phyloP scores from a whole-genome alignment of 2,113 vertebrate genomes.

The Notiomystis cincta region DNA sequence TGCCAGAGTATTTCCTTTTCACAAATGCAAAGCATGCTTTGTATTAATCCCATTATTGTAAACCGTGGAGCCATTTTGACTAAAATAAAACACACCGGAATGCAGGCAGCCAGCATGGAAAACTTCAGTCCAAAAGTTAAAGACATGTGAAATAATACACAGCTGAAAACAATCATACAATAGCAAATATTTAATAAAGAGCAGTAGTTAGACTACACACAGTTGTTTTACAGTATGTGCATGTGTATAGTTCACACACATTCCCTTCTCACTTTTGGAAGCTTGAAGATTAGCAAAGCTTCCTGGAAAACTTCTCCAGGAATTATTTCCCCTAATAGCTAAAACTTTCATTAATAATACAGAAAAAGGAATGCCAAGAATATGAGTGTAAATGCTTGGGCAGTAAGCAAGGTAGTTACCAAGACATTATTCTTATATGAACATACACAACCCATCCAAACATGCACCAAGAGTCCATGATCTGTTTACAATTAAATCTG shows the following conservation, averaged over 20 bases:
- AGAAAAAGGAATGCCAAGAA: not conserved
- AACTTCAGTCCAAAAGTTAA: not conserved
- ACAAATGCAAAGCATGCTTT: not conserved
- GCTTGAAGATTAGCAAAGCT: not conserved
- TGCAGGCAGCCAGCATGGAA: not conserved
- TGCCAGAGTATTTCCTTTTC: not conserved
- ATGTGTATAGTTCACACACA: not conserved
- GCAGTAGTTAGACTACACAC: not conserved
- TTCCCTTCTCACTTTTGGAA: not conserved
- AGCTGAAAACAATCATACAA: constrained; percentile 12
- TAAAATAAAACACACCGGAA: not conserved
- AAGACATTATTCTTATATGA: not conserved
- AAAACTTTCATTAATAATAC: not conserved
- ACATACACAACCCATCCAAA: not conserved
- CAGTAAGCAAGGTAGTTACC: not conserved
- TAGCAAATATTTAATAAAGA: not conserved
- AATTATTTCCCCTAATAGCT: not conserved
- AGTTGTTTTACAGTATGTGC: not conserved
- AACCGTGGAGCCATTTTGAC: not conserved
- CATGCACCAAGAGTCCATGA: accelerated
- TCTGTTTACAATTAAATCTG: not conserved
- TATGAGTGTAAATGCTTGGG: not conserved
- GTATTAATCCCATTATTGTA: not conserved
- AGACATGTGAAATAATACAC: not conserved
- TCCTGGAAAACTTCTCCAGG: not conserved